Base-by-base conservation (phyloP, 1,140 invertebrate genomes). In the Papilio machaon region DNA sequence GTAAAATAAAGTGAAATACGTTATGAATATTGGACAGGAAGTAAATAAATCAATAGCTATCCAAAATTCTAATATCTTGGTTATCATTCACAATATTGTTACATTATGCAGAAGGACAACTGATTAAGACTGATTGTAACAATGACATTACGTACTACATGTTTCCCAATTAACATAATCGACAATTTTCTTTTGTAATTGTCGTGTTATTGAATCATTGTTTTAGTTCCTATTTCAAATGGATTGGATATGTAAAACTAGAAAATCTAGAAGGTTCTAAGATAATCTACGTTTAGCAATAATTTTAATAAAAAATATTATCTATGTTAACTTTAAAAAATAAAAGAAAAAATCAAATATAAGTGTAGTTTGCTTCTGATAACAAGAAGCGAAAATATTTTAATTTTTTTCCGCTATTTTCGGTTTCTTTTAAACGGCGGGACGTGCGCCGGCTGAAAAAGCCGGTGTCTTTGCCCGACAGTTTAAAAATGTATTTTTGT, bases 161-260 rank as follows among this genome's bases (percentile, higher is more conserved):
- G 13, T 52, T 49, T 49, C n/a, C 46, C 30, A 7, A 30, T 75
- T 30, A 47, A 75, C 46, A 52, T 47, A 75, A 75, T 30, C 19
- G 23, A 52, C 9, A 30, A 52, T 75, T 75, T 75, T 75, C 73
- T 75, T 52, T 75, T 54, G 47, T 35, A 49, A 76, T 73, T 8
- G 30, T 43, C 35, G 23, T 43, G 38, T 47, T 38, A 70, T 70
- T 70, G 64, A 70, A 3, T n/a, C 38, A 73, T 73, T 73, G 73
- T 73, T 38, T 47, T 46, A 73, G 17, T 73, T 73, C 43, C 38
- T 47, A 73, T 43, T 19, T 8, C 9, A 23, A 73, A 23, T 70
- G 30, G 0, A 19, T 64, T 23, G 9, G 5, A 70, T 70, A 17
- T 70, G 30, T 35, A 67, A 67, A 67, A 67, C 30, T 5, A 35